Conservation (phyloP, 1,140 invertebrate genomes). For the Xylocopa sonorina region DNA sequence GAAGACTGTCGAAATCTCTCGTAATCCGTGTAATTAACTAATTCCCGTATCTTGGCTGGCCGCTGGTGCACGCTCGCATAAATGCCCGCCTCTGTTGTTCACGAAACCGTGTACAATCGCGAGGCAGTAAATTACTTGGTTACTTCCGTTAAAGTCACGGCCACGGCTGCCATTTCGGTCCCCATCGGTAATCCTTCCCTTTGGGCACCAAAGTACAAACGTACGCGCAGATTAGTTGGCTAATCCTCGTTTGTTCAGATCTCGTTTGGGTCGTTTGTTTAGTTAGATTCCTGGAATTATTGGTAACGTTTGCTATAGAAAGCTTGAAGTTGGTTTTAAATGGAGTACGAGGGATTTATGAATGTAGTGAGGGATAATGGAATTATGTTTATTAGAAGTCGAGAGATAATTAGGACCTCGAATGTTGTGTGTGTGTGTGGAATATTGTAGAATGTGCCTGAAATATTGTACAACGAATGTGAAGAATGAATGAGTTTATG, state of each 20-base stretch:
- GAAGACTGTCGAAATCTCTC: neutral
- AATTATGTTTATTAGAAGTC: too few species aligned
- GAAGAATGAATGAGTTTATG: too few species aligned
- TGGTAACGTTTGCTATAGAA: fast-evolving
- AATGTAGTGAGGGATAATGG: too few species aligned
- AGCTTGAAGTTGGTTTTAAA: too few species aligned
- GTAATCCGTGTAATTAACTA: conserved; percentile 55
- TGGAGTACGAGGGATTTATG: too few species aligned
- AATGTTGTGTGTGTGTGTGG: too few species aligned
- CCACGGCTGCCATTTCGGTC: conserved; percentile 40
- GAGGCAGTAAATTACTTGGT: conserved; percentile 2
- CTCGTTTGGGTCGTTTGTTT: neutral
- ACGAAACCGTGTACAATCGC: neutral
- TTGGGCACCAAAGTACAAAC: neutral
- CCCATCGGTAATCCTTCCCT: neutral
- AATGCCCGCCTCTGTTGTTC: neutral
- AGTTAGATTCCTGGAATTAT: neutral
- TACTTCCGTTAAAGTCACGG: conserved; percentile 16
- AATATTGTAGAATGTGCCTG: too few species aligned
- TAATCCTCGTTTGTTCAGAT: neutral
- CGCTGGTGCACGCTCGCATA: conserved; percentile 3
- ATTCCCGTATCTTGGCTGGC: conserved; percentile 9
- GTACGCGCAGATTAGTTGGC: neutral
- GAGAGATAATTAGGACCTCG: too few species aligned
- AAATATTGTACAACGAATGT: too few species aligned